Evolutionary conservation across 2,797 vertebrate species (phyloP), one percentile per base, ranked within the genome.

Genomic region (Siniperca undulata): DNA sequence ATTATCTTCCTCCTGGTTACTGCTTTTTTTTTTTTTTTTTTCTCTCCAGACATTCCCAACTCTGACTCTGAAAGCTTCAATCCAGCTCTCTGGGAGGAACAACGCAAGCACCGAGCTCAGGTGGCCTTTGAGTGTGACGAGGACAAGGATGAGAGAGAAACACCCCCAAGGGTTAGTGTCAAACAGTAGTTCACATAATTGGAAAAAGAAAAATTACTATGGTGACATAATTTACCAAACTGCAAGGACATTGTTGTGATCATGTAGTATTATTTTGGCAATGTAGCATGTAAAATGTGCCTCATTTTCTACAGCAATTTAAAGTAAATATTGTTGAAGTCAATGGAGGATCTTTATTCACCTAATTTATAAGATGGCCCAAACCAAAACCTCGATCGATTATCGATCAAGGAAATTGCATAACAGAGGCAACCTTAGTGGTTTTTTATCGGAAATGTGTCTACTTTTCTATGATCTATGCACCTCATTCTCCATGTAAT

Each of bases 61-160:
- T 99, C 98, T 4, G 98, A 99, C 95, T 98, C 97, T 52, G 98
- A 99, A 95, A 99, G 97, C 95, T 99, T 99, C 91, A 99, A 99
- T 89, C 98, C 97, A 2, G 97, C 97, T 20, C 91, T 99, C 16
- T 99, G 98, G 98, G 98, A 99, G 91, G 98, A 99, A 68, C 98
- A 99, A 88, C 96, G 98, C 19, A 99, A 98, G 87, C 98, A 99
- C 84, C 95, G 98, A 72, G 98, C 98, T 81, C 98, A 99, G 92
- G 98, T 99, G 92, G 98, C 98, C 58, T 99, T 99, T 78, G 98
- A 99, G 91, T 99, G 98, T 83, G 98, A 99, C 78, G 98, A 99
- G 94, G 98, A 99, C 95, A 99, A 99, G 90, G 98, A 99, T 85
- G 98, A 99, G 92, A 96, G 98, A 74, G 98, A 99, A 75, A 95